These are phyloP conservation scores for Teleiodes luculella DNA, from an alignment of 2,888 invertebrate genomes.

Conservation along the genomic window DNA sequence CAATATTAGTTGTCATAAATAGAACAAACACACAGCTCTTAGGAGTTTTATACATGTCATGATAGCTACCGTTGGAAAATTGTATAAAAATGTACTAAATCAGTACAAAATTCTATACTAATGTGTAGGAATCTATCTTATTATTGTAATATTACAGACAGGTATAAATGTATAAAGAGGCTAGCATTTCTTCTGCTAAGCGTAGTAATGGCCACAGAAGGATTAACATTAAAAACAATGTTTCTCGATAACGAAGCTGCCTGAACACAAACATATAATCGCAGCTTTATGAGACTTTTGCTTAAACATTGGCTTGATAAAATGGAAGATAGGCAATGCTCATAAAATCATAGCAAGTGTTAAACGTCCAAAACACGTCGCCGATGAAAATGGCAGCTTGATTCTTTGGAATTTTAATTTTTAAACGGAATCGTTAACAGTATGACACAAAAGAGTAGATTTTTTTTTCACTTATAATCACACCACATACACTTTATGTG, in stretches of 20 bases:
- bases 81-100: slow-evolving; percentile 49
- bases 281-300: background rate
- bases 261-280: background rate
- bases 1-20: slow-evolving; percentile 9
- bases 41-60: slow-evolving; percentile 8
- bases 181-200: slow-evolving; percentile 1
- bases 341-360: background rate
- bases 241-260: background rate
- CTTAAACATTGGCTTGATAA: background rate
- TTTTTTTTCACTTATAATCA: too few relatives aligned
- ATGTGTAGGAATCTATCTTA: slow-evolving; percentile 14
- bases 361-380: background rate
- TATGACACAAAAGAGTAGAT: too few relatives aligned
- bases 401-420: slow-evolving; percentile 22
- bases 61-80: slow-evolving; percentile 19
- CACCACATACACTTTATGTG: too few relatives aligned
- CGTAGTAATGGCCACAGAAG: slow-evolving; percentile 4
- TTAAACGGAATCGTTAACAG: background rate
- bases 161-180: slow-evolving; percentile 7
- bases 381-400: slow-evolving; percentile 11
- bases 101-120: slow-evolving; percentile 52
- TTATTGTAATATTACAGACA: slow-evolving; percentile 1
- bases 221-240: background rate
- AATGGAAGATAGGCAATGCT: slow-evolving; percentile 1
- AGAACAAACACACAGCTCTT: slow-evolving; percentile 12